These are phyloP conservation scores for Melitaea cinxia DNA, from an alignment of 1,140 invertebrate species.

Conservation along the genomic window DNA sequence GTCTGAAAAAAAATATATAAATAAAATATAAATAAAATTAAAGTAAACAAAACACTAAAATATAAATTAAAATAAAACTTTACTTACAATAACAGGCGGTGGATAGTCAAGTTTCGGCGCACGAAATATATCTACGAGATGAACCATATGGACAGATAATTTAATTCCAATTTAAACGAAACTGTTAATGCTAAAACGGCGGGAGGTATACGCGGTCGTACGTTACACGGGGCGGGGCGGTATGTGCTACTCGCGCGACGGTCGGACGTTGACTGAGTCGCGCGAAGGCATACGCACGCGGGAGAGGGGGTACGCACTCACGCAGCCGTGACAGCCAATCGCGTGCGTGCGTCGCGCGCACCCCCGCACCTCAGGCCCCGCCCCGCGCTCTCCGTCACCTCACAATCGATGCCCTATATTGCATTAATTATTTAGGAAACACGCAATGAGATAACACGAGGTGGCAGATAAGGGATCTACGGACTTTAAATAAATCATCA, in stretches of 20 bases:
- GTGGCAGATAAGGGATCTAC: slow-evolving; percentile 77
- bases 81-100: slow-evolving; percentile 82
- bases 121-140: slow-evolving; percentile 82
- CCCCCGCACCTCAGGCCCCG: slow-evolving; percentile 65
- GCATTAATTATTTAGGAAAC: slow-evolving; percentile 82
- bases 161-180: slow-evolving; percentile 66
- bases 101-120: slow-evolving; percentile 81
- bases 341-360: slow-evolving; percentile 79
- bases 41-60: slow-evolving; percentile 46
- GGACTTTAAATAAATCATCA: slow-evolving; percentile 77
- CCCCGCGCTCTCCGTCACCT: slow-evolving; percentile 73
- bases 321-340: slow-evolving; percentile 78
- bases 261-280: slow-evolving; percentile 68
- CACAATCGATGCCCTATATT: slow-evolving; percentile 83
- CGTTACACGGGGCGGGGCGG: slow-evolving; percentile 46
- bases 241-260: slow-evolving; percentile 52
- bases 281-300: slow-evolving; percentile 72
- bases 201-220: slow-evolving; percentile 55
- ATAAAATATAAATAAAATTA: slow-evolving; percentile 44
- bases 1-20: slow-evolving; percentile 45
- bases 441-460: slow-evolving; percentile 81
- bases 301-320: slow-evolving; percentile 75
- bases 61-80: slow-evolving; percentile 49
- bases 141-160: slow-evolving; percentile 82
- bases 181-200: slow-evolving; percentile 51